Evolutionary conservation across 2,113 vertebrate genomes (phyloP).

Genomic region (Ciconia stormi): DNA sequence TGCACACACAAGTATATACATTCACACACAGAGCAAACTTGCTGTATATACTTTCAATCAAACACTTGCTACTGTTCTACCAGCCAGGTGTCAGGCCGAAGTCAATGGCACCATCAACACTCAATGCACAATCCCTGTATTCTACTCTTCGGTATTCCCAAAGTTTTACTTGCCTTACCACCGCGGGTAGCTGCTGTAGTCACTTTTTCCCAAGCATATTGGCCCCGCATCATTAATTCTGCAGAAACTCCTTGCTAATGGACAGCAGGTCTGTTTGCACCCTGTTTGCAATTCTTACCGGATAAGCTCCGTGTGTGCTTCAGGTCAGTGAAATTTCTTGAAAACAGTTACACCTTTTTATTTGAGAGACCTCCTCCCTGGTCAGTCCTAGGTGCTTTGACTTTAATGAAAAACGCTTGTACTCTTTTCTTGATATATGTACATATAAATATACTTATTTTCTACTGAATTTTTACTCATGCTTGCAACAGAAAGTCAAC

Average conservation of each 20-base stretch:
- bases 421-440: background rate
- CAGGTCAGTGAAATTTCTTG: background rate
- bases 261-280: background rate
- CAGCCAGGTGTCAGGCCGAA: background rate
- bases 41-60: background rate
- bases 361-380: background rate
- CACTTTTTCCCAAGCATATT: background rate
- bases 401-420: background rate
- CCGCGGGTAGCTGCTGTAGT: background rate
- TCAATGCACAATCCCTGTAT: no score
- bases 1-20: background rate
- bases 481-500: background rate
- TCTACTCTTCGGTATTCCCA: background rate
- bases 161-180: background rate
- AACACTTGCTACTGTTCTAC: background rate
- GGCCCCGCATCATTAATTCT: background rate
- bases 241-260: background rate
- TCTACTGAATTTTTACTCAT: background rate
- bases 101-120: background rate
- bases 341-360: background rate
- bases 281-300: background rate
- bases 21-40: background rate
- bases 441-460: conserved; percentile 14
- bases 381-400: background rate
- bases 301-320: background rate